A percentile compares a stretch with the other conserved stretches of the same genome.
Evolutionary conservation across 1,140 invertebrate species (phyloP).

Genomic region (Dendroctonus valens): DNA sequence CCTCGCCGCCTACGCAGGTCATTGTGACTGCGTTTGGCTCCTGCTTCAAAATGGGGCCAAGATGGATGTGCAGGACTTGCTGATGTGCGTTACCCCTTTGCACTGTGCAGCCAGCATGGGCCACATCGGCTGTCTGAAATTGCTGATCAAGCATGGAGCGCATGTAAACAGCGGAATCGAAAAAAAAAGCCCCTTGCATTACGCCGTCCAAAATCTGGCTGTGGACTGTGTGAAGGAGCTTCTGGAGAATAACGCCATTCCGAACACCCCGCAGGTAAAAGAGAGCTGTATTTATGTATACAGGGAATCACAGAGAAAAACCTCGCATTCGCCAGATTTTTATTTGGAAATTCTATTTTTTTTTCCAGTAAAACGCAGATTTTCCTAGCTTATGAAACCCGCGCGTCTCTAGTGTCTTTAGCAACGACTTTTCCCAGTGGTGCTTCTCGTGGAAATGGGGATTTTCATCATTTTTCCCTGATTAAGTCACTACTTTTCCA

Average conservation of each 20-base stretch:
- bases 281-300: too few relatives aligned
- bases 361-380: too few relatives aligned
- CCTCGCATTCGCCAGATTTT: too few relatives aligned
- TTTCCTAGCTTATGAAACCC: too few relatives aligned
- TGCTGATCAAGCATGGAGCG: constrained; percentile 64
- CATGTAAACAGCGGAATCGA: constrained; percentile 73
- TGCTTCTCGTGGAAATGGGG: too few relatives aligned
- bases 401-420: too few relatives aligned
- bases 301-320: too few relatives aligned
- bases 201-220: constrained; percentile 69
- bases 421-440: too few relatives aligned
- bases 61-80: constrained; percentile 68
- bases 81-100: constrained; percentile 67
- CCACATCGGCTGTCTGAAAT: constrained; percentile 57
- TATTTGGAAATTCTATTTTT: too few relatives aligned
- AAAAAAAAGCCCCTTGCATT: constrained; percentile 67
- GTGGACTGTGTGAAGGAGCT: constrained; percentile 66
- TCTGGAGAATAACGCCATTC: constrained; percentile 67
- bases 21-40: constrained; percentile 61
- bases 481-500: too few relatives aligned
- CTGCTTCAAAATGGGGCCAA: constrained; percentile 64
- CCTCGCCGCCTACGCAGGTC: constrained; percentile 69
- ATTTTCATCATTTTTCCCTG: too few relatives aligned
- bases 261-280: constrained; percentile 78
- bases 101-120: constrained; percentile 73